phyloP scores from a whole-genome alignment of 2,888 invertebrate genomes.

The Willowsia nigromaculata region DNA sequence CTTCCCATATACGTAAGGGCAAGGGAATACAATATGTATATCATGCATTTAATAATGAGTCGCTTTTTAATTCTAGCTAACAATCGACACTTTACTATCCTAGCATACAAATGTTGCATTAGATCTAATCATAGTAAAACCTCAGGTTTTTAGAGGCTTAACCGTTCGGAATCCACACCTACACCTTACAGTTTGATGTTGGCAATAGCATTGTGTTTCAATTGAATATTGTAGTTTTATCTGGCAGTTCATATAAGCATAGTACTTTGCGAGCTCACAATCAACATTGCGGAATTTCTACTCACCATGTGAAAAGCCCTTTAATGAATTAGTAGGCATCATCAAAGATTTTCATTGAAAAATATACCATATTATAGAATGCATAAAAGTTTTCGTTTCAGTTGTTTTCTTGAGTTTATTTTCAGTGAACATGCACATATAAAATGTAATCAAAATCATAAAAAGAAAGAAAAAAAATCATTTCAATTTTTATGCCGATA shows the following conservation, averaged over 20 bases:
- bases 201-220: neutral
- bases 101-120: neutral
- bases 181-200: conserved; percentile 7
- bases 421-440: neutral
- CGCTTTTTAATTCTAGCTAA: neutral
- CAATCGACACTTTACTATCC: neutral
- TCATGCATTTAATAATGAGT: no score
- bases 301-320: no score
- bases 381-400: neutral
- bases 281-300: no score
- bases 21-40: no score
- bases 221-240: no score
- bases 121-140: neutral
- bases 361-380: neutral
- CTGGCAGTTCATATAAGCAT: no score
- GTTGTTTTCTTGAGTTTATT: conserved; percentile 1
- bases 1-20: no score
- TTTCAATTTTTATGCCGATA: neutral
- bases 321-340: neutral
- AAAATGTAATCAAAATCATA: neutral
- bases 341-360: neutral
- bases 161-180: neutral
- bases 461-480: neutral
- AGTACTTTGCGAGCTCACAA: no score
- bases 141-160: neutral